Evolutionary conservation across 2,113 vertebrate genomes (phyloP).

Genomic region (Mastomys natalensis): DNA sequence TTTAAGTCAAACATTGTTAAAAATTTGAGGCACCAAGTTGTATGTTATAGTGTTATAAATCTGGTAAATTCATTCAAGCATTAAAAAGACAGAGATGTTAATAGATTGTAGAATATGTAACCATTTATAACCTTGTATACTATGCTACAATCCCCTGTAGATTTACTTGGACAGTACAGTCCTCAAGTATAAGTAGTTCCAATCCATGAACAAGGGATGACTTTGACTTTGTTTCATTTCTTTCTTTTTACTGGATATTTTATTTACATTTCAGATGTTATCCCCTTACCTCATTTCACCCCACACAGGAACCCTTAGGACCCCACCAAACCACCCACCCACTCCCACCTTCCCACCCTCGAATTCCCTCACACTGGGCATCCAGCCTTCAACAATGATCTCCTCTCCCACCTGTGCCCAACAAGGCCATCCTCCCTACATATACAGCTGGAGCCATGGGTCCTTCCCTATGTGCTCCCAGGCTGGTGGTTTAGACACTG

Average conservation of each 20-base stretch:
- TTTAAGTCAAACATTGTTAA: not conserved
- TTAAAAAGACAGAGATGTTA: not conserved
- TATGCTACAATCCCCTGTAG: not conserved
- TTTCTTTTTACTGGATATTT: not conserved
- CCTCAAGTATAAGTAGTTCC: not conserved
- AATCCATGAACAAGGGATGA: not conserved
- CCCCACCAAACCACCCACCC: too few relatives aligned
- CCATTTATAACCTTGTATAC: not conserved
- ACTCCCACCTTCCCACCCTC: too few relatives aligned
- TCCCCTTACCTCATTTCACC: too few relatives aligned
- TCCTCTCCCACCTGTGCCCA: too few relatives aligned
- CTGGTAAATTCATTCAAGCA: not conserved
- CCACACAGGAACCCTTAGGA: too few relatives aligned
- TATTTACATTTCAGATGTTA: too few relatives aligned
- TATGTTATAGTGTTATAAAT: not conserved
- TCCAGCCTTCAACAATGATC: too few relatives aligned
- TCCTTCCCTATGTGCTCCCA: too few relatives aligned
- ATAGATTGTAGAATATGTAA: not conserved
- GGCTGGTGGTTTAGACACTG: too few relatives aligned
- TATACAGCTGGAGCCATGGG: too few relatives aligned
- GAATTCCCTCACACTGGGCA: too few relatives aligned
- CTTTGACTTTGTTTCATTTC: not conserved
- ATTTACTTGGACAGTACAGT: not conserved
- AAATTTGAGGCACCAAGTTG: not conserved
- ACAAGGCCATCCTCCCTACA: too few relatives aligned